Conservation (phyloP, 2,888 invertebrate species). For the Magallana nippona region DNA sequence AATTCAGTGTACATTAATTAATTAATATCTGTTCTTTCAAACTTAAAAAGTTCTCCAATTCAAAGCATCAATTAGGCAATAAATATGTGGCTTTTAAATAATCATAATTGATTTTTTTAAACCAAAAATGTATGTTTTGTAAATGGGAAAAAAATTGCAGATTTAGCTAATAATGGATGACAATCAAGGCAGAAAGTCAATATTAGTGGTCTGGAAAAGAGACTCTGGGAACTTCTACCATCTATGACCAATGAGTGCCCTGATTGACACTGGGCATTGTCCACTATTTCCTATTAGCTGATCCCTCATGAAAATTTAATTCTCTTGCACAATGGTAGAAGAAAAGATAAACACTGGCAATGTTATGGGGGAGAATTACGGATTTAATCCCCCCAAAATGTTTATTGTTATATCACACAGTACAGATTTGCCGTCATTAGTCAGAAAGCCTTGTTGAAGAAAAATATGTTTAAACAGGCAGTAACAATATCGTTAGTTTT, state of each 20-base stretch:
- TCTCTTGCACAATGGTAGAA: constrained; percentile 20
- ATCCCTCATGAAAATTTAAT: constrained; percentile 38
- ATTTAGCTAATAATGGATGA: constrained; percentile 1
- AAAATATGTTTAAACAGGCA: constrained; percentile 27
- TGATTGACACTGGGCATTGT: not conserved
- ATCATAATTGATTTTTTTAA: not conserved
- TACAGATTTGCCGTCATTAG: constrained; percentile 28
- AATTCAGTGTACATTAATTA: too few relatives aligned
- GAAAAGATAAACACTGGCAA: constrained; percentile 15
- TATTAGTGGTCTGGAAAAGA: not conserved
- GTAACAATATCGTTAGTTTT: not conserved
- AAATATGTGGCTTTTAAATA: too few relatives aligned
- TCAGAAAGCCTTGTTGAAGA: constrained; percentile 23
- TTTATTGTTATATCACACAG: constrained; percentile 22
- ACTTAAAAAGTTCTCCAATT: too few relatives aligned
- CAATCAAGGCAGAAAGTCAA: not conserved
- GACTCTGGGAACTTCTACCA: not conserved
- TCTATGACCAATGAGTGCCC: not conserved
- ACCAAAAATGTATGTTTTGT: not conserved
- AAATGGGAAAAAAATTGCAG: too few relatives aligned
- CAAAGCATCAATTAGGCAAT: too few relatives aligned
- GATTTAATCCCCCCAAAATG: constrained; percentile 18
- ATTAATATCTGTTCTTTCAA: too few relatives aligned
- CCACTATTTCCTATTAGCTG: constrained; percentile 20
- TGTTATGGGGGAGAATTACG: constrained; percentile 20